Percentiles rank a stretch among this genome's conserved stretches.
Conservation (phyloP, 1,140 invertebrate species). For the Drosophila asahinai region DNA sequence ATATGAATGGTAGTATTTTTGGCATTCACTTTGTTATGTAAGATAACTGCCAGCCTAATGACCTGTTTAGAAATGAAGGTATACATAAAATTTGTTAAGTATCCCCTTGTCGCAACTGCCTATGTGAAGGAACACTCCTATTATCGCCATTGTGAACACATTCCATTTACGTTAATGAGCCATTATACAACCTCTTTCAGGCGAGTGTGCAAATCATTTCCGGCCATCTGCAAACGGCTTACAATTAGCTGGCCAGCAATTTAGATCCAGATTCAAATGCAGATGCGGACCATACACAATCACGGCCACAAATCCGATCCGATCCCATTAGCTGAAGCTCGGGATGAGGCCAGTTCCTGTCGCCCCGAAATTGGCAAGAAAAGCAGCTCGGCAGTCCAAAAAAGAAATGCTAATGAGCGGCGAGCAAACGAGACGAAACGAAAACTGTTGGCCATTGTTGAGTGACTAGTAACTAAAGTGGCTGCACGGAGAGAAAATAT, state of each 20-base stretch:
- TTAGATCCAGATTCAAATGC: conserved; percentile 28
- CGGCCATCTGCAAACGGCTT: conserved; percentile 29
- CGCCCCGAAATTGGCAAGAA: conserved; percentile 50
- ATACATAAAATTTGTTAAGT: conserved; percentile 9
- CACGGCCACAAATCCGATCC: conserved; percentile 32
- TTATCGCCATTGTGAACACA: conserved; percentile 12
- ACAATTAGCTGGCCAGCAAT: conserved; percentile 35
- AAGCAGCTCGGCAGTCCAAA: conserved; percentile 36
- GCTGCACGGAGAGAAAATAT: conserved; percentile 12
- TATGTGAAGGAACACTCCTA: conserved; percentile 9
- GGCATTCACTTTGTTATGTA: conserved; percentile 1
- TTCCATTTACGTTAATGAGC: conserved; percentile 36
- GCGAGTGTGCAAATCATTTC: conserved; percentile 36
- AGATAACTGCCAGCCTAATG: neutral
- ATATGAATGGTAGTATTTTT: neutral
- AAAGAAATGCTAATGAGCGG: conserved; percentile 51
- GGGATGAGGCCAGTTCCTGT: conserved; percentile 37
- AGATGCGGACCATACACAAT: conserved; percentile 34
- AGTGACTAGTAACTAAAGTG: conserved; percentile 39
- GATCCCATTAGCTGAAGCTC: conserved; percentile 39
- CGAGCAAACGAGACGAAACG: conserved; percentile 38
- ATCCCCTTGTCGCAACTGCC: neutral
- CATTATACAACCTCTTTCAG: conserved; percentile 16
- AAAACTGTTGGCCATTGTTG: conserved; percentile 43
- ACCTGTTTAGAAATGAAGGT: conserved; percentile 6